Percentiles rank a stretch among this genome's conserved stretches.
These are phyloP conservation scores for Otolemur garnettii DNA, from an alignment of 2,113 vertebrate genomes.

Conservation along the genomic window DNA sequence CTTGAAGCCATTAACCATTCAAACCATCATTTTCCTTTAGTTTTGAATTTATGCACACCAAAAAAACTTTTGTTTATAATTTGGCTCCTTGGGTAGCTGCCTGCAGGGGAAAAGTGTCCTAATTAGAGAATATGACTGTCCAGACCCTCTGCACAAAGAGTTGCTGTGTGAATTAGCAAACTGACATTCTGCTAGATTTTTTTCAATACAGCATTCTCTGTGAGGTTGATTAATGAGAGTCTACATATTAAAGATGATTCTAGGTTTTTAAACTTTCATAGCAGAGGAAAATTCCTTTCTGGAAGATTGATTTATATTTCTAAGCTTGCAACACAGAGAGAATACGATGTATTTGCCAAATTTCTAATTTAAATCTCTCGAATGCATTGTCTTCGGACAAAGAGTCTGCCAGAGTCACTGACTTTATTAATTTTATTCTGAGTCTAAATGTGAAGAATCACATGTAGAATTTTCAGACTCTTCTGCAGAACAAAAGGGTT, in stretches of 20 bases:
- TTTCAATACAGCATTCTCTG: background rate
- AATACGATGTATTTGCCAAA: background rate
- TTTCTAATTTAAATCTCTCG: constrained; percentile 52
- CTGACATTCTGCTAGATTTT: background rate
- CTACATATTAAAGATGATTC: background rate
- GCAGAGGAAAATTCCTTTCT: background rate
- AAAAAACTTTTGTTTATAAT: constrained; percentile 36
- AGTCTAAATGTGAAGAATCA: constrained; percentile 53
- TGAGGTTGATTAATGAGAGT: background rate
- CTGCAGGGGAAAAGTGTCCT: background rate
- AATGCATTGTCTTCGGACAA: constrained; percentile 38
- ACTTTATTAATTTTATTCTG: constrained; percentile 66
- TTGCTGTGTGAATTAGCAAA: background rate
- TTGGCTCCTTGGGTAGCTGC: background rate
- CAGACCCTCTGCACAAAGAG: background rate
- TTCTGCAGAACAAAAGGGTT: constrained; percentile 66
- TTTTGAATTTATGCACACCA: background rate
- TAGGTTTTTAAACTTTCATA: background rate
- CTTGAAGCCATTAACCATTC: background rate
- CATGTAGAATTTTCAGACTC: constrained; percentile 22
- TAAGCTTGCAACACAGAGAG: background rate
- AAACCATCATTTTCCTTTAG: background rate
- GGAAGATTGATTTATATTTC: constrained; percentile 30
- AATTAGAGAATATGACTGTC: background rate
- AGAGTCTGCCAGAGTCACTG: constrained; percentile 40